These are phyloP conservation scores for Drosophila macrospina DNA, from an alignment of 2,888 invertebrate species.

Conservation along the genomic window DNA sequence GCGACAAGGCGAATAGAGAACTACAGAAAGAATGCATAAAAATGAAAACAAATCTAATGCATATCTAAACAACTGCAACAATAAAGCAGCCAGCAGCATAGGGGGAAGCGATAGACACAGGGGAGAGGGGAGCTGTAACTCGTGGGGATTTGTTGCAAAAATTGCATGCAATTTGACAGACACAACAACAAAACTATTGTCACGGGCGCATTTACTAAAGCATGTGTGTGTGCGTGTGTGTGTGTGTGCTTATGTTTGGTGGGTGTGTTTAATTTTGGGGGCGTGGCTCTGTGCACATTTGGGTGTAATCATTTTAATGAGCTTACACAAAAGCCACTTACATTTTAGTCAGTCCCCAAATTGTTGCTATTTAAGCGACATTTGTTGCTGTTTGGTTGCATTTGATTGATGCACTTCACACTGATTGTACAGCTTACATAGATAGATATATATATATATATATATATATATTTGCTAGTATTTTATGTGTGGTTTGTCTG, in stretches of 20 bases:
- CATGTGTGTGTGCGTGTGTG: neutral
- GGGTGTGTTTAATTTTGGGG: constrained; percentile 32
- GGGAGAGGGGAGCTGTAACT: constrained; percentile 1
- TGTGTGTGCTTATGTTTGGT: constrained; percentile 7
- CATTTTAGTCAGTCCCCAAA: constrained; percentile 49
- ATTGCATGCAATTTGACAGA: constrained; percentile 62
- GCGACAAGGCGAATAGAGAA: constrained; percentile 21
- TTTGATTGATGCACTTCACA: constrained; percentile 64
- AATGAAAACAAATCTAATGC: constrained; percentile 68
- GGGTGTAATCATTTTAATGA: constrained; percentile 75
- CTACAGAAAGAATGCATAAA: neutral
- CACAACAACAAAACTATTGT: constrained; percentile 55
- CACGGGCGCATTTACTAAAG: constrained; percentile 51
- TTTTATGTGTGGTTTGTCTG: neutral
- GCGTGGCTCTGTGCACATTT: constrained; percentile 48
- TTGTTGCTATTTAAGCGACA: constrained; percentile 49
- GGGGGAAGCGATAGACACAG: neutral
- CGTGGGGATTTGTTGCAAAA: constrained; percentile 45
- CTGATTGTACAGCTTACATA: constrained; percentile 36
- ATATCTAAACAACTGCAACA: constrained; percentile 66
- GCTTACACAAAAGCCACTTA: constrained; percentile 72
- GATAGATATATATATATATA: constrained; percentile 1
- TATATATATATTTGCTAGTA: neutral
- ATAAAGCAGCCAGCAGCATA: constrained; percentile 18
- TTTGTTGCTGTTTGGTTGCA: constrained; percentile 40